Conservation (phyloP, 2,113 vertebrate genomes). For the Prunella himalayana region DNA sequence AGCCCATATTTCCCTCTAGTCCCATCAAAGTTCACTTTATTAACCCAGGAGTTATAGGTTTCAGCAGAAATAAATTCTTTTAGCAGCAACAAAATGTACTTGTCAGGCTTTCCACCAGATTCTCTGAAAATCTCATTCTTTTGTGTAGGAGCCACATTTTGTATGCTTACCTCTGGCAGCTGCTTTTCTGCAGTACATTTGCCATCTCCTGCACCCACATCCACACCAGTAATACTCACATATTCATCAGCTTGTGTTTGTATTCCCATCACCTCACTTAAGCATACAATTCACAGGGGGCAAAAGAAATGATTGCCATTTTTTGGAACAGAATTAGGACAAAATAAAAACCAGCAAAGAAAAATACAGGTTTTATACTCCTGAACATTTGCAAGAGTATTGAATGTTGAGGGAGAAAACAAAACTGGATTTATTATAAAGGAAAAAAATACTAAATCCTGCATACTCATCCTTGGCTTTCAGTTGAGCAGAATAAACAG, state of each 20-base stretch:
- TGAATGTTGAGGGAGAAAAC: background rate
- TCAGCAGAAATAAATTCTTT: slow-evolving; percentile 74
- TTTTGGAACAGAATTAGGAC: background rate
- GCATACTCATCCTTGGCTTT: background rate
- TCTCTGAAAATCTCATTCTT: slow-evolving; percentile 65
- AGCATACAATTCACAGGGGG: background rate
- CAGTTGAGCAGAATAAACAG: background rate
- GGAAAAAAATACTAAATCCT: background rate
- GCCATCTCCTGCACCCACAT: background rate
- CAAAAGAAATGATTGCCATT: background rate
- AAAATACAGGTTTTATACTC: background rate
- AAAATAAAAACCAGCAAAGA: background rate
- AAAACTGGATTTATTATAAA: background rate
- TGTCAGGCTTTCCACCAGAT: slow-evolving; percentile 55
- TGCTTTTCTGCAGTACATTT: background rate
- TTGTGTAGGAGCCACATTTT: slow-evolving; percentile 41
- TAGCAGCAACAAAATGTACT: slow-evolving; percentile 68
- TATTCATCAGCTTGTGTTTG: background rate
- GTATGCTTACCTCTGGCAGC: slow-evolving; percentile 50
- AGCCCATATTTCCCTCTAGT: slow-evolving; percentile 72
- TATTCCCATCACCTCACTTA: background rate
- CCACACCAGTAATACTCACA: background rate
- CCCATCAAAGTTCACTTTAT: slow-evolving; percentile 74
- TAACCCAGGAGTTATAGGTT: slow-evolving; percentile 73
- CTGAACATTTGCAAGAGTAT: background rate